Evolutionary conservation across 1,140 invertebrate genomes (phyloP).

Genomic region (Meloidogyne hapla): DNA sequence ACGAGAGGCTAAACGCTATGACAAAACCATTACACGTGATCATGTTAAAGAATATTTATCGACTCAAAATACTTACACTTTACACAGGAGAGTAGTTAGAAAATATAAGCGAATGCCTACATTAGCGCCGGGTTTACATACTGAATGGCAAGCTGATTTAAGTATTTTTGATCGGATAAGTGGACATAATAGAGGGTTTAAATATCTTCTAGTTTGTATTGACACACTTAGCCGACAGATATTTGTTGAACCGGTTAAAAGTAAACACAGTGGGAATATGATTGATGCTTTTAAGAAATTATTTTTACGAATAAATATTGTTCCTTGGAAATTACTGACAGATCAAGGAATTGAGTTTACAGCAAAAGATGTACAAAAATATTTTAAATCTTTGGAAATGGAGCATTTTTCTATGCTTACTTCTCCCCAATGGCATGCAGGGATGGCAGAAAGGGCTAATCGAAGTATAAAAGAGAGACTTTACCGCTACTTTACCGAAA

Average conservation of each 20-base stretch:
- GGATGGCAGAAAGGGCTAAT: constrained; percentile 39
- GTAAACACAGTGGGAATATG: constrained; percentile 28
- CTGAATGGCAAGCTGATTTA: constrained; percentile 44
- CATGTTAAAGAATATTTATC: constrained; percentile 33
- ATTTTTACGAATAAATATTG: background rate
- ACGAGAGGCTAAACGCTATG: background rate
- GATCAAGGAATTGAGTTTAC: constrained; percentile 42
- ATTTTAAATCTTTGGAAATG: constrained; percentile 30
- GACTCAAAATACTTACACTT: constrained; percentile 38
- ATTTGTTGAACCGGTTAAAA: constrained; percentile 41
- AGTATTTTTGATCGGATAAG: constrained; percentile 31
- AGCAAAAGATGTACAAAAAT: constrained; percentile 24
- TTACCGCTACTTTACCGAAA: constrained; percentile 41
- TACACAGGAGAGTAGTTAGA: constrained; percentile 17
- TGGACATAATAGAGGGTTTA: constrained; percentile 20
- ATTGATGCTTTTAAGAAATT: constrained; percentile 32
- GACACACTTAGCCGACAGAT: constrained; percentile 39
- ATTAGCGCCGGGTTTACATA: constrained; percentile 31
- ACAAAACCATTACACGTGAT: constrained; percentile 6
- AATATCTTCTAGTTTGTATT: constrained; percentile 43
- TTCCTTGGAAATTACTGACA: constrained; percentile 37
- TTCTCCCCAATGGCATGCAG: constrained; percentile 43
- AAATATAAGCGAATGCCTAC: constrained; percentile 28
- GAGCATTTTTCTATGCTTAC: constrained; percentile 15
- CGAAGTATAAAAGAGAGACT: constrained; percentile 42